A percentile compares a stretch with the other conserved stretches of the same genome.
phyloP scores from a whole-genome alignment of 1,140 invertebrate genomes.

The Brachionus plicatilis region DNA sequence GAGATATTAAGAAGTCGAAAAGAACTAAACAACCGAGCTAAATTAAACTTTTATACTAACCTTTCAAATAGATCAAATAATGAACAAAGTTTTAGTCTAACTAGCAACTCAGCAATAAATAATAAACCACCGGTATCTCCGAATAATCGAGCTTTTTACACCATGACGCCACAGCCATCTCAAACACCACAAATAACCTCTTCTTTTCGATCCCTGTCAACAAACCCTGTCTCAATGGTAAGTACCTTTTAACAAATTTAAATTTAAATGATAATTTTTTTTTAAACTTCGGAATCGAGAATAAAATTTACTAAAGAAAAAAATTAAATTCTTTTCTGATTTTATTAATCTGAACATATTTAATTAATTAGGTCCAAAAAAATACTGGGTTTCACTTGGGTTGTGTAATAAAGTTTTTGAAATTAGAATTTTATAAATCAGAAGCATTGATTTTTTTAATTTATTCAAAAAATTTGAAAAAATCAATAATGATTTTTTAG shows the following conservation, averaged over 20 bases:
- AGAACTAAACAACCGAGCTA: slow-evolving; percentile 6
- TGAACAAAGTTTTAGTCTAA: not conserved
- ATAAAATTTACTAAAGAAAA: no score
- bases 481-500: no score
- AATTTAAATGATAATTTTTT: not conserved
- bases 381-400: no score
- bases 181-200: not conserved
- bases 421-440: no score
- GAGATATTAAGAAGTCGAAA: slow-evolving; percentile 25
- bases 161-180: not conserved
- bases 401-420: no score
- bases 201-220: not conserved
- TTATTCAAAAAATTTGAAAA: no score
- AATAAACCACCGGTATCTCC: slow-evolving; percentile 23
- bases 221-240: not conserved
- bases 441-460: no score
- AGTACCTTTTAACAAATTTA: not conserved
- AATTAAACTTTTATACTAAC: not conserved
- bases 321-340: no score
- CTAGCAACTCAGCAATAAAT: not conserved
- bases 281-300: not conserved
- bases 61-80: not conserved
- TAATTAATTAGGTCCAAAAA: no score
- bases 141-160: not conserved
- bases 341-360: no score